phyloP scores from a whole-genome alignment of 2,113 vertebrate species.

The Limanda limanda region DNA sequence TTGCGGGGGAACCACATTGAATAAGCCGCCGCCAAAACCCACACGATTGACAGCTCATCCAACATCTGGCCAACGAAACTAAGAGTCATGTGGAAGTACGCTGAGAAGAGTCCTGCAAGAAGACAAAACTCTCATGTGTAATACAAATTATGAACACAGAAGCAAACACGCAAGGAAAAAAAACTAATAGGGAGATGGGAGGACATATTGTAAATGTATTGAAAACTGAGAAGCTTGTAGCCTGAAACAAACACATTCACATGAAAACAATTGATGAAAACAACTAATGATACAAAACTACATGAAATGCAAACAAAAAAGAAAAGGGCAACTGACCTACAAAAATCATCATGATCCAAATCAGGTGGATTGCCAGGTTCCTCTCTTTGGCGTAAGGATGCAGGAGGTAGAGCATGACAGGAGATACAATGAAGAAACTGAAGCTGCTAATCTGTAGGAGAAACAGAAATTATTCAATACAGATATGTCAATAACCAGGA shows the following conservation, averaged over 20 bases:
- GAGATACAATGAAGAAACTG: constrained; percentile 89
- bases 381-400: constrained; percentile 86
- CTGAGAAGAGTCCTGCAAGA: constrained; percentile 88
- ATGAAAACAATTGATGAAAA: too few relatives aligned
- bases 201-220: too few relatives aligned
- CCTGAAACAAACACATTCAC: too few relatives aligned
- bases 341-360: constrained; percentile 85
- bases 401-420: constrained; percentile 89
- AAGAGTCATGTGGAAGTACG: constrained; percentile 96
- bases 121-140: neutral
- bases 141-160: neutral
- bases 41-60: constrained; percentile 95
- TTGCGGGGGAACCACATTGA: constrained; percentile 89
- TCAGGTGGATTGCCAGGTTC: constrained; percentile 77
- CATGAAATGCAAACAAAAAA: neutral
- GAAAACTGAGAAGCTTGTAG: neutral
- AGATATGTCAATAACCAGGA: neutral
- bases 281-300: neutral
- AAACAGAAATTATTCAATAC: neutral
- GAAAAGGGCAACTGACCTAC: constrained; percentile 82
- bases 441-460: constrained; percentile 90
- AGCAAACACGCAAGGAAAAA: neutral
- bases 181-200: too few relatives aligned
- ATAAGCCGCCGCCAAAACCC: constrained; percentile 88
- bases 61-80: constrained; percentile 95